Conservation (phyloP, 2,888 invertebrate species). For the Elegia similella region DNA sequence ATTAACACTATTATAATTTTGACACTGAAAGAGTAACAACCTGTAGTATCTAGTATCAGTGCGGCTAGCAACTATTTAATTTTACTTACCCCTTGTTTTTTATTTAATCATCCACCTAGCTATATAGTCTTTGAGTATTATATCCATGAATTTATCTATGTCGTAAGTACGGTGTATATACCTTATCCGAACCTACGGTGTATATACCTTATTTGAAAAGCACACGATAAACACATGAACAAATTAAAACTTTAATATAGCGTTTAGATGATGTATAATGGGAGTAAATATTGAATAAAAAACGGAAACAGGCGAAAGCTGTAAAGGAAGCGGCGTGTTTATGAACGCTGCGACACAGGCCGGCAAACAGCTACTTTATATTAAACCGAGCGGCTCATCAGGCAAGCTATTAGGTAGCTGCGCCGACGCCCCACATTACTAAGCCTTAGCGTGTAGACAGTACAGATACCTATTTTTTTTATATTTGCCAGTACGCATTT, state of each 20-base stretch:
- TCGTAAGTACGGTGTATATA: too few relatives aligned
- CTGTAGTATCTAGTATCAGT: too few relatives aligned
- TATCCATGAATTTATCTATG: too few relatives aligned
- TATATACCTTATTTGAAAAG: not conserved
- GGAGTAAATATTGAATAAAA: constrained; percentile 57
- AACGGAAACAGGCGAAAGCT: constrained; percentile 44
- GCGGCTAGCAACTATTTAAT: too few relatives aligned
- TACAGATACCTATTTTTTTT: constrained; percentile 20
- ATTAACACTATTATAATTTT: too few relatives aligned
- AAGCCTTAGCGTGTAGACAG: constrained; percentile 25
- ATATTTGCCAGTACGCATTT: not conserved
- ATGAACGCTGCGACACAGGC: constrained; percentile 65
- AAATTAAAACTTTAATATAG: constrained; percentile 33
- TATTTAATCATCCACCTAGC: too few relatives aligned
- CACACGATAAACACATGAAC: not conserved
- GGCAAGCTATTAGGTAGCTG: constrained; percentile 52
- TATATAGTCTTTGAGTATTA: too few relatives aligned
- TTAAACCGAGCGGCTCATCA: constrained; percentile 66
- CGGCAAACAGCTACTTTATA: constrained; percentile 72
- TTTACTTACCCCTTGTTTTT: too few relatives aligned
- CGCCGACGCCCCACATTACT: constrained; percentile 29
- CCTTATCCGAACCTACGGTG: too few relatives aligned
- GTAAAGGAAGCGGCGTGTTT: constrained; percentile 60
- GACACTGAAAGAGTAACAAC: too few relatives aligned
- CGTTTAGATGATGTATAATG: constrained; percentile 42